These are phyloP conservation scores for Ammodytes dubius DNA, from an alignment of 2,113 vertebrate species.

Conservation along the genomic window DNA sequence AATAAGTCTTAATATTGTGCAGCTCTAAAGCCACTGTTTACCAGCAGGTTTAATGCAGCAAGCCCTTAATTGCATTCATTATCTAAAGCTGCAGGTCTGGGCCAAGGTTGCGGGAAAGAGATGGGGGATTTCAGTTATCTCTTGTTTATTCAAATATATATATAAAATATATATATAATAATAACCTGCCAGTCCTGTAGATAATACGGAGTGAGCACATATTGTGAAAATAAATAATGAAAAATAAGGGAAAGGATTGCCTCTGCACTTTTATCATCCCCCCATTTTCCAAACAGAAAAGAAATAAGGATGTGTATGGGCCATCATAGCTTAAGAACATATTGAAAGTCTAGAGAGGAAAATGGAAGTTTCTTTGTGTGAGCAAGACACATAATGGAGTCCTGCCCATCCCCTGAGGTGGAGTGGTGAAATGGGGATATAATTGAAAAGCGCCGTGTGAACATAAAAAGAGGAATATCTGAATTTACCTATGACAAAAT, in stretches of 20 bases:
- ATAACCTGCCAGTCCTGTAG: slow-evolving; percentile 72
- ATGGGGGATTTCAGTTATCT: slow-evolving; percentile 84
- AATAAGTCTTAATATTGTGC: slow-evolving; percentile 67
- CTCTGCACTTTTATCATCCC: slow-evolving; percentile 76
- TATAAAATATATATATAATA: slow-evolving; percentile 81
- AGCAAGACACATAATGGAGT: slow-evolving; percentile 67
- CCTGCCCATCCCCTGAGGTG: slow-evolving; percentile 46
- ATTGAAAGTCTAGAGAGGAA: slow-evolving; percentile 66
- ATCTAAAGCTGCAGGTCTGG: slow-evolving; percentile 82
- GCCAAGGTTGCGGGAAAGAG: slow-evolving; percentile 75
- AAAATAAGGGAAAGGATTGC: slow-evolving; percentile 70
- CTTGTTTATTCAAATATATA: slow-evolving; percentile 84
- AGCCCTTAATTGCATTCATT: slow-evolving; percentile 86
- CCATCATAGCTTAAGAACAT: slow-evolving; percentile 66
- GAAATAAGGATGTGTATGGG: slow-evolving; percentile 70
- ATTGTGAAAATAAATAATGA: slow-evolving; percentile 81
- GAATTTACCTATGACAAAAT: slow-evolving; percentile 31
- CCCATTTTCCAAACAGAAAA: slow-evolving; percentile 68
- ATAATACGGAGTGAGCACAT: slow-evolving; percentile 83
- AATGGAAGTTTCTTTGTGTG: slow-evolving; percentile 72
- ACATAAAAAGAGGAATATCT: slow-evolving; percentile 35
- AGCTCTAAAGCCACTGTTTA: slow-evolving; percentile 79
- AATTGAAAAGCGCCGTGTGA: slow-evolving; percentile 64
- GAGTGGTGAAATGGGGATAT: slow-evolving; percentile 57
- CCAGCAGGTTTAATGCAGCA: slow-evolving; percentile 78